Base-by-base conservation (phyloP, 2,888 invertebrate species). In the Uloborus plumipes region DNA sequence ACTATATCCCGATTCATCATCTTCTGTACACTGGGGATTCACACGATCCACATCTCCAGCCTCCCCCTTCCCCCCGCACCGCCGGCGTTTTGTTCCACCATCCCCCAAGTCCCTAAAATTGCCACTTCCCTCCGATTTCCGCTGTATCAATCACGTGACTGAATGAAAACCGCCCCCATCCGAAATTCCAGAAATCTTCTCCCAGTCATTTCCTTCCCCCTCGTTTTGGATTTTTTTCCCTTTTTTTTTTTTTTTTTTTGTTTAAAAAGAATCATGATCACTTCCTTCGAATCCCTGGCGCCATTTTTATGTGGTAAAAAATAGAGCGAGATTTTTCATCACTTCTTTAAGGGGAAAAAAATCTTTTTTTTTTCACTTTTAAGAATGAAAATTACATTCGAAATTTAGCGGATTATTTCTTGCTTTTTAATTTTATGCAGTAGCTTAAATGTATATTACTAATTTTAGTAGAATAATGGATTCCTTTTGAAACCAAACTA, bases 61-160 rank as follows among this genome's bases (percentile, higher is more conserved):
- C 39, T 47, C 15, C 73, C 20, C 31, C 62, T 13, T 22, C n/a
- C 39, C 53, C 62, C 61, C 26, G 26, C 61, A 49, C 26, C 22
- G 59, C 51, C 76, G 31, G 61, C 64, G 70, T 39, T 39, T 39
- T 39, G 39, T 39, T 39, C 39, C 39, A 11, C 39, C 39, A 39
- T 39, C 39, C 39, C 39, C 39, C 39, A 39, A 39, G 39, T 39
- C 39, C 39, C 39, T 39, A 39, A 71, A 78, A 78, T 78, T 78
- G 77, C 77, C 77, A 78, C 77, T 78, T 78, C 77, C 77, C 70
- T 70, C 77, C 64, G 64, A 71, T 78, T 78, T 78, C 77, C 71
- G 70, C 65, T 64, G 64, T 71, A 78, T 78, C 77, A 78, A 78
- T 78, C 77, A 76, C 76, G 9, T 26, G 22, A 31, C 26, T 39